These are phyloP conservation scores for Linnaemya vulpina DNA, from an alignment of 2,888 invertebrate species.

Conservation along the genomic window DNA sequence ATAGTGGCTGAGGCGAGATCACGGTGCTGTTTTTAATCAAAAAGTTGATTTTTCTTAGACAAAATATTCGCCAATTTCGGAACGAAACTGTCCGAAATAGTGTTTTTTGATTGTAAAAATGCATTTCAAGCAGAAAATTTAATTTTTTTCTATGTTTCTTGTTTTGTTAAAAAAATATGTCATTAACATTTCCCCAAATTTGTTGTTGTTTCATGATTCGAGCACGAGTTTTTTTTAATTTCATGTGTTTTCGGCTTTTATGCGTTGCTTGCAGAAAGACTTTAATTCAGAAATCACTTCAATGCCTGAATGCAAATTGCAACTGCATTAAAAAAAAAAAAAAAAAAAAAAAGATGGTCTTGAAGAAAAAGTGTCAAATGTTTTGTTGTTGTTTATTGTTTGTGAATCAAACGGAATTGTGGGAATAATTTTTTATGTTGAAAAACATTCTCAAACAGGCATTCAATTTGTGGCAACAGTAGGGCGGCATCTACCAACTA, in stretches of 20 bases:
- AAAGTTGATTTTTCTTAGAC: no score
- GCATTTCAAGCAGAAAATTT: no score
- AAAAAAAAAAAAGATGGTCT: background rate
- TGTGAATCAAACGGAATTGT: constrained; percentile 29
- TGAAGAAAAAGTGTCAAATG: constrained; percentile 5
- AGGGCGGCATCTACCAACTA: no score
- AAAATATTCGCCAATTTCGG: no score
- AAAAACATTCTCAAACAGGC: background rate
- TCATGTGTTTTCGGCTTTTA: background rate
- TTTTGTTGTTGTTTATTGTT: constrained; percentile 14
- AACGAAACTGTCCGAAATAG: no score
- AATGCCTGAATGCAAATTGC: background rate
- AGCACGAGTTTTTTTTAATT: background rate
- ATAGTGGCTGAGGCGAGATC: no score
- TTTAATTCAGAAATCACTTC: background rate
- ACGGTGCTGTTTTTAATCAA: no score
- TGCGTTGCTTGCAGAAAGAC: background rate
- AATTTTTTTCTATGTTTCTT: no score
- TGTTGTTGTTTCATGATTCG: no score
- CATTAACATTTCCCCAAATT: no score
- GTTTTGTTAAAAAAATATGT: no score
- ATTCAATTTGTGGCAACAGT: background rate
- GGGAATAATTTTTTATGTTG: constrained; percentile 31
- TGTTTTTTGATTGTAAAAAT: no score
- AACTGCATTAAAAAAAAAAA: constrained; percentile 2